Percentiles rank a stretch among this genome's conserved stretches.
Conservation (phyloP, 2,797 vertebrate genomes). For the Ceyx erithaca region DNA sequence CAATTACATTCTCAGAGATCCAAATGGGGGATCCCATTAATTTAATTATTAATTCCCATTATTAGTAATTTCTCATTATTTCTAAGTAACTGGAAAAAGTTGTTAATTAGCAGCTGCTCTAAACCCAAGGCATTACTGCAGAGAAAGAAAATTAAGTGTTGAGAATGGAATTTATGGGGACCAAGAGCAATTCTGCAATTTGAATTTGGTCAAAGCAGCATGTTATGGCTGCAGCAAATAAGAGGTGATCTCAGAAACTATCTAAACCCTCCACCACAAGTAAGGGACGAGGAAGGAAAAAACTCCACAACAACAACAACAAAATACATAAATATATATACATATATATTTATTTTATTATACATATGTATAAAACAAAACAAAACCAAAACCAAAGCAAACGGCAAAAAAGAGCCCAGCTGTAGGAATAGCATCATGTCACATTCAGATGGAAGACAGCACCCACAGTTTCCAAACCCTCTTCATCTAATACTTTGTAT, state of each 20-base stretch:
- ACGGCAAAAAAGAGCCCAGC: accelerated
- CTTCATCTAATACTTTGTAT: not conserved
- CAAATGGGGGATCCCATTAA: not conserved
- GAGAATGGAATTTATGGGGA: not conserved
- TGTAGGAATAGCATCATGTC: not conserved
- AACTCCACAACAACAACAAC: not conserved
- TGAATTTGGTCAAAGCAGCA: not conserved
- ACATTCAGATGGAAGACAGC: not conserved
- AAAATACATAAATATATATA: not conserved
- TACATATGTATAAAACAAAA: too few species aligned
- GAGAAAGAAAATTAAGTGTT: not conserved
- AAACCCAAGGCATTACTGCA: not conserved
- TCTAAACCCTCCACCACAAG: not conserved
- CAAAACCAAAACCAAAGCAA: not conserved
- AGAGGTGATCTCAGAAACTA: not conserved
- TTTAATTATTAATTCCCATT: too few species aligned
- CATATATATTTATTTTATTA: too few species aligned
- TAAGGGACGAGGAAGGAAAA: not conserved
- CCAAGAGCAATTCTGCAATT: not conserved
- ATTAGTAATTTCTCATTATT: too few species aligned
- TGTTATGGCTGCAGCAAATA: not conserved
- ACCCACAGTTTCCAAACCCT: not conserved
- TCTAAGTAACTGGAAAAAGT: not conserved
- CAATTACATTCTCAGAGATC: not conserved
- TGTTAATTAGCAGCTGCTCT: not conserved